Percentiles rank a stretch among this genome's conserved stretches.
Conservation (phyloP, 2,113 vertebrate species). For the Struthidea cinerea region DNA sequence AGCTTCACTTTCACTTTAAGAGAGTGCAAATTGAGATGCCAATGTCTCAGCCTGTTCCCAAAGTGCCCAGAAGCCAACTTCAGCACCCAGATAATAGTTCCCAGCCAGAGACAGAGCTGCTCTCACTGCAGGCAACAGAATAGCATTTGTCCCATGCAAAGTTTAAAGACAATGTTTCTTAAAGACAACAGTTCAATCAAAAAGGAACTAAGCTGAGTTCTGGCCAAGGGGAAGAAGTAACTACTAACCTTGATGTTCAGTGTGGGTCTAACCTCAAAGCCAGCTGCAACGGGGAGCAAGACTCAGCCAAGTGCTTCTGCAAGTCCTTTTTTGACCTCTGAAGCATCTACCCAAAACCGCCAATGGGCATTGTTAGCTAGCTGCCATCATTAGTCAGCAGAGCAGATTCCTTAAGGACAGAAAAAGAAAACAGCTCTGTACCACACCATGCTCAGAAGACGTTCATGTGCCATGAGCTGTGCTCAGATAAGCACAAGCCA, state of each 20-base stretch:
- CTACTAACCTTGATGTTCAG: not conserved
- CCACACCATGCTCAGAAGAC: not conserved
- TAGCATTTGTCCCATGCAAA: not conserved
- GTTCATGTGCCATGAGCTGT: not conserved
- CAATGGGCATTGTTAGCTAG: not conserved
- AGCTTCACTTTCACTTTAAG: not conserved
- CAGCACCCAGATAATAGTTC: not conserved
- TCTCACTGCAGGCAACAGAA: not conserved
- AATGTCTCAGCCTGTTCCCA: not conserved
- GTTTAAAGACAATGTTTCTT: not conserved
- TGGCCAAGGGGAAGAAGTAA: not conserved
- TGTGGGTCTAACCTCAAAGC: not conserved
- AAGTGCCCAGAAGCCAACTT: not conserved
- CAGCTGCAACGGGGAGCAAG: not conserved
- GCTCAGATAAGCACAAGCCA: not conserved
- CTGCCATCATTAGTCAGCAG: not conserved
- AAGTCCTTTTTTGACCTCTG: not conserved
- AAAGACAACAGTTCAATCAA: not conserved
- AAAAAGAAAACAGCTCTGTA: not conserved
- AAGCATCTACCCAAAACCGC: not conserved
- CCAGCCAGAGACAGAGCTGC: not conserved
- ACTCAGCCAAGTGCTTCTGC: not conserved
- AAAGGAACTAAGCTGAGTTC: not conserved
- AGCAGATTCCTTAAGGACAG: not conserved
- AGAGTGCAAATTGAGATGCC: not conserved